phyloP scores from a whole-genome alignment of 2,797 vertebrate species.

The Tolypeutes matacus region DNA sequence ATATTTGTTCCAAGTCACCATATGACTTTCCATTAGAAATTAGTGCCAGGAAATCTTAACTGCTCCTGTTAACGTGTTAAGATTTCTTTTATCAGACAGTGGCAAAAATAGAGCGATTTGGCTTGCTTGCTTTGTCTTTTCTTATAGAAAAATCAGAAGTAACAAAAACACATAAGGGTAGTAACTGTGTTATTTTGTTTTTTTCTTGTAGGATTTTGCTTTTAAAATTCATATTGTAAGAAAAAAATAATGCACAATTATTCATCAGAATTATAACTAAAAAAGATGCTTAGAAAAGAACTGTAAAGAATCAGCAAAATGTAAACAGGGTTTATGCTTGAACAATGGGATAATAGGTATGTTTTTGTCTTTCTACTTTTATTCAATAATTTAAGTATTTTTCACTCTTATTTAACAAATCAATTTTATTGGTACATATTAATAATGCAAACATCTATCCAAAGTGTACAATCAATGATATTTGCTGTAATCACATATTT shows the following conservation, averaged over 20 bases:
- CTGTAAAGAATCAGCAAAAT: neutral
- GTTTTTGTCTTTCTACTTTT: neutral
- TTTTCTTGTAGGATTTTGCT: slow-evolving; percentile 24
- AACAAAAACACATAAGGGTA: slow-evolving; percentile 21
- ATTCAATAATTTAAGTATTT: neutral
- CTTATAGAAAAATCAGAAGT: neutral
- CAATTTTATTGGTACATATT: no score
- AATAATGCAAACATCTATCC: no score
- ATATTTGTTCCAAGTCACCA: neutral
- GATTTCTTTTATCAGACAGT: neutral
- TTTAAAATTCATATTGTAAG: slow-evolving; percentile 22
- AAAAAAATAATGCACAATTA: neutral
- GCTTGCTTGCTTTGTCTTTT: neutral
- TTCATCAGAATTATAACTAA: neutral
- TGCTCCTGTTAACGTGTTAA: neutral
- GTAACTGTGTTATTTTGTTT: neutral
- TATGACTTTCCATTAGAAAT: slow-evolving; percentile 10
- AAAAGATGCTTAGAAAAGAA: slow-evolving; percentile 26
- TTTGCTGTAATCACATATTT: no score
- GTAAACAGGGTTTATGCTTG: neutral
- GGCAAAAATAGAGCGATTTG: slow-evolving; percentile 21
- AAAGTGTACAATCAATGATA: no score
- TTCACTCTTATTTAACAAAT: neutral
- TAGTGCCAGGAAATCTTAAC: neutral
- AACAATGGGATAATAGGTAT: neutral